Conservation (phyloP, 2,113 vertebrate genomes). For the Aphyosemion australe region DNA sequence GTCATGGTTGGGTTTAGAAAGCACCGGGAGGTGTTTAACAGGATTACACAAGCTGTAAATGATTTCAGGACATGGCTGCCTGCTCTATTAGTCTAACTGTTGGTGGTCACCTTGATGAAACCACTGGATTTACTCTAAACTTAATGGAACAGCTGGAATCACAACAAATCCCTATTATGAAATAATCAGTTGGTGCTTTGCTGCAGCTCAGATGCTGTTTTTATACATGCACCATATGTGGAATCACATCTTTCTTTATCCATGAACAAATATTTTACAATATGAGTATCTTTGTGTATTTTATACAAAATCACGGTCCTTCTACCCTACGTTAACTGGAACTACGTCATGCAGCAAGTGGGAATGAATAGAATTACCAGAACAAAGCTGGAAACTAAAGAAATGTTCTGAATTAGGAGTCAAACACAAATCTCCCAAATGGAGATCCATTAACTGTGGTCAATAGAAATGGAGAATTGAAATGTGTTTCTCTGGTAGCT, state of each 20-base stretch:
- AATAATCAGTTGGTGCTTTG: not conserved
- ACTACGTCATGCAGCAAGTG: too few species aligned
- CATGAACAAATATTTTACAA: too few species aligned
- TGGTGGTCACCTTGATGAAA: not conserved
- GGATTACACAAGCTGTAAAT: constrained; percentile 48
- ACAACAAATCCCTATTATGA: not conserved
- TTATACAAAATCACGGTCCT: not conserved
- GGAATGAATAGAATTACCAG: not conserved
- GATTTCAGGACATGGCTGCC: not conserved
- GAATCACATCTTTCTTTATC: not conserved
- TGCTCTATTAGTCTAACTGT: not conserved
- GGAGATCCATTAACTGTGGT: too few species aligned
- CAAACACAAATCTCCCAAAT: too few species aligned
- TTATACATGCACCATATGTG: too few species aligned
- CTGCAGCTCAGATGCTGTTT: too few species aligned
- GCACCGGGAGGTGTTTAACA: constrained; percentile 17
- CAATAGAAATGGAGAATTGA: too few species aligned
- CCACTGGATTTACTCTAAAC: not conserved
- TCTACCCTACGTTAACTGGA: not conserved
- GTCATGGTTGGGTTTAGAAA: constrained; percentile 17
- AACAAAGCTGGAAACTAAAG: too few species aligned
- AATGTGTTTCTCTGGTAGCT: too few species aligned
- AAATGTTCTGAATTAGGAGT: too few species aligned
- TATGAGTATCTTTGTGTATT: too few species aligned
- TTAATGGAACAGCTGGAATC: not conserved